Conservation (phyloP, 2,113 vertebrate genomes). For the Gymnocephalus cernua region DNA sequence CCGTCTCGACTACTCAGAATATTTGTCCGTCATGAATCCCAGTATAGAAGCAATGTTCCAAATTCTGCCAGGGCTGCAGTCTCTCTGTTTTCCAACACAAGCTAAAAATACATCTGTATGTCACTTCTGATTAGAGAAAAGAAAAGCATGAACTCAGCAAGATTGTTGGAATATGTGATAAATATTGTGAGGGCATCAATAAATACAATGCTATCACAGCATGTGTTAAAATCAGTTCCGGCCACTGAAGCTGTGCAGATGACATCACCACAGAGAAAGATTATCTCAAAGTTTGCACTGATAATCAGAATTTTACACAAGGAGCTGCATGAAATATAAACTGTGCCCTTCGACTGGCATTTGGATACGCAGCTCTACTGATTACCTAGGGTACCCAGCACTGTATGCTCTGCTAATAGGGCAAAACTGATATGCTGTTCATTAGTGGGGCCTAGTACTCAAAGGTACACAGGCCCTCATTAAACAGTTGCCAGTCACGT, state of each 20-base stretch:
- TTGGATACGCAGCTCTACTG: slow-evolving; percentile 58
- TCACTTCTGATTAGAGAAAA: neutral
- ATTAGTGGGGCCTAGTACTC: slow-evolving; percentile 70
- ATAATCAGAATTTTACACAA: slow-evolving; percentile 50
- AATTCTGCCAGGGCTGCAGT: slow-evolving; percentile 2
- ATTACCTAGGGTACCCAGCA: slow-evolving; percentile 50
- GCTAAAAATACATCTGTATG: slow-evolving; percentile 9
- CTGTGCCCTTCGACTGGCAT: slow-evolving; percentile 72
- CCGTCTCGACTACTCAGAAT: slow-evolving; percentile 1
- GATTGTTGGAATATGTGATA: slow-evolving; percentile 1
- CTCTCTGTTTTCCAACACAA: neutral
- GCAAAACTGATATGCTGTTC: slow-evolving; percentile 67
- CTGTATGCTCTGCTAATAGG: slow-evolving; percentile 60
- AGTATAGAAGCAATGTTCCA: neutral
- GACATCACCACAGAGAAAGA: slow-evolving; percentile 47
- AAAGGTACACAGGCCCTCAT: slow-evolving; percentile 65
- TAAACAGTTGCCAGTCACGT: slow-evolving; percentile 69
- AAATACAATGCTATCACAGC: slow-evolving; percentile 8
- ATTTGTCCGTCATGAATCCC: neutral
- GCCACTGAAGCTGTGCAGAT: neutral
- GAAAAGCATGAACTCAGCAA: slow-evolving; percentile 1
- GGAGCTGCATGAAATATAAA: slow-evolving; percentile 67
- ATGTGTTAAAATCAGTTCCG: slow-evolving; percentile 14
- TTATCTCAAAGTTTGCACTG: slow-evolving; percentile 29
- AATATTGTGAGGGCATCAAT: slow-evolving; percentile 23